Conservation (phyloP, 2,888 invertebrate genomes). For the Colletes collaris region DNA sequence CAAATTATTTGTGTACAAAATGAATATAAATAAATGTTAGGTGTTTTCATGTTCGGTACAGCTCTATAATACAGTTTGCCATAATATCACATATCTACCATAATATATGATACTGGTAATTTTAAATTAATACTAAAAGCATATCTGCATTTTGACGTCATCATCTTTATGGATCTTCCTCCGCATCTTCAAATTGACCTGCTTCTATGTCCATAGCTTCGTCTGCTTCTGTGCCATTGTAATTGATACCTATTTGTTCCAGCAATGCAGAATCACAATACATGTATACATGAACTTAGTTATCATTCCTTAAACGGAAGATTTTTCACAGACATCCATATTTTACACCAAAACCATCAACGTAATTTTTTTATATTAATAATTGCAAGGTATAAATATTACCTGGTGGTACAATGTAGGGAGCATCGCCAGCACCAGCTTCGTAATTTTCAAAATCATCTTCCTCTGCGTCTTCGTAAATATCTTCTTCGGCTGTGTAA, state of each 20-base stretch:
- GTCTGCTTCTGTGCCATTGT: constrained; percentile 81
- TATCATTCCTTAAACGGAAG: neutral
- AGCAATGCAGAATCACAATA: constrained; percentile 64
- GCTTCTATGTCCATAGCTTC: constrained; percentile 84
- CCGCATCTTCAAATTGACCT: constrained; percentile 86
- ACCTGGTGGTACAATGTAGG: constrained; percentile 79
- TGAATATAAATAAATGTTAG: constrained; percentile 81
- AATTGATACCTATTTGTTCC: constrained; percentile 81
- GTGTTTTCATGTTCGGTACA: constrained; percentile 74
- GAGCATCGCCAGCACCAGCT: constrained; percentile 82
- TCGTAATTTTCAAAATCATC: constrained; percentile 83
- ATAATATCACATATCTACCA: constrained; percentile 72
- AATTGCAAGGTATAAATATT: constrained; percentile 34
- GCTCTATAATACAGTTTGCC: constrained; percentile 66
- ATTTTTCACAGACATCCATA: neutral
- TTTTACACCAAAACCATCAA: constrained; percentile 14
- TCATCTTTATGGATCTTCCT: constrained; percentile 82
- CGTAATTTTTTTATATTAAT: neutral
- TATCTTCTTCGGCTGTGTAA: constrained; percentile 83
- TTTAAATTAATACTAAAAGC: constrained; percentile 78
- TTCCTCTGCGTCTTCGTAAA: constrained; percentile 83
- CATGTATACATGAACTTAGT: constrained; percentile 5
- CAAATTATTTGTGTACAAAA: constrained; percentile 81
- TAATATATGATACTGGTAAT: constrained; percentile 72
- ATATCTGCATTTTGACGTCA: constrained; percentile 63